A percentile compares a stretch with the other conserved stretches of the same genome.
Evolutionary conservation across 2,113 vertebrate genomes (phyloP).

Genomic region (Phocoena sinus): DNA sequence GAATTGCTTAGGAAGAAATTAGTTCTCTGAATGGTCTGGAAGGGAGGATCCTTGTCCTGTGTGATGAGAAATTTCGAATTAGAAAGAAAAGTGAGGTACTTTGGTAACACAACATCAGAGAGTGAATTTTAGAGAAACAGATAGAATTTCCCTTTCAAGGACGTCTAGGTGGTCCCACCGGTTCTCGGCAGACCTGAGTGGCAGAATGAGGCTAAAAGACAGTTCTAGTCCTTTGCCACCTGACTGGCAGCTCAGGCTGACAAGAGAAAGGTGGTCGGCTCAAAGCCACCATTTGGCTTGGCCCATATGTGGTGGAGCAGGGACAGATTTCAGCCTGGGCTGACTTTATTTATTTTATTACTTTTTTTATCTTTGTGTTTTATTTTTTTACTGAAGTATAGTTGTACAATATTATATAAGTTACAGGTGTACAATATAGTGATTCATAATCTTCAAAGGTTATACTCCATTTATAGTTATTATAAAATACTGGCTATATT

Average conservation of each 20-base stretch:
- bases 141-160: not conserved
- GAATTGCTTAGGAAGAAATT: constrained; percentile 15
- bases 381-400: not conserved
- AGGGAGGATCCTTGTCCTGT: not conserved
- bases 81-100: not conserved
- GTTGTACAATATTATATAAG: not conserved
- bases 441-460: not conserved
- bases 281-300: not conserved
- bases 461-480: not conserved
- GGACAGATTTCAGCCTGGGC: not conserved
- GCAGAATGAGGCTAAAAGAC: not conserved
- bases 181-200: not conserved
- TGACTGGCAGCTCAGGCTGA: not conserved
- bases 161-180: not conserved
- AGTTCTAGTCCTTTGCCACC: not conserved
- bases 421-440: not conserved
- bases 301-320: not conserved
- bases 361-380: not conserved
- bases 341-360: not conserved
- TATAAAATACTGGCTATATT: not conserved
- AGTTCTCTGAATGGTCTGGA: not conserved
- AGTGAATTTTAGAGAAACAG: not conserved
- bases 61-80: not conserved
- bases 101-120: not conserved
- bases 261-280: not conserved